Conservation (phyloP, 2,888 invertebrate species). For the Tillus elongatus region DNA sequence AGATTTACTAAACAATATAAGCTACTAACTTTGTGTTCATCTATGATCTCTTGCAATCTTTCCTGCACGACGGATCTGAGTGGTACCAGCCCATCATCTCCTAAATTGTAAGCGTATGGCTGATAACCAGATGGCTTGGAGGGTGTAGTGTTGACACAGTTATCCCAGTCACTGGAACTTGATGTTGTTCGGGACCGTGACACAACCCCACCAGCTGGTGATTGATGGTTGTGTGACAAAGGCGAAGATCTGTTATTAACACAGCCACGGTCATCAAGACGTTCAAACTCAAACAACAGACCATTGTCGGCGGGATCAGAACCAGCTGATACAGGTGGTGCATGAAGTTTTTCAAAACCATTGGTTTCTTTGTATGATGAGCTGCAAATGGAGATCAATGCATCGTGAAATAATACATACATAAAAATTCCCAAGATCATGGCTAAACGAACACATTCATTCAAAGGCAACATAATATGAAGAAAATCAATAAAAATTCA, state of each 20-base stretch:
- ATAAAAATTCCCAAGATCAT: too few relatives aligned
- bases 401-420: too few relatives aligned
- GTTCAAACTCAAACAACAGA: too few relatives aligned
- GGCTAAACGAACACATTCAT: too few relatives aligned
- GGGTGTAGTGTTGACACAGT: conserved; percentile 15
- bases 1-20: too few relatives aligned
- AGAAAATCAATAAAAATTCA: too few relatives aligned
- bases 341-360: conserved; percentile 35
- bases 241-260: not conserved
- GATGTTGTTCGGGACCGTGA: conserved; percentile 46
- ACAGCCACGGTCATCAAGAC: too few relatives aligned
- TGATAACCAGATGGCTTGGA: conserved; percentile 12
- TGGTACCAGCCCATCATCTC: conserved; percentile 66
- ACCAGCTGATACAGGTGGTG: too few relatives aligned
- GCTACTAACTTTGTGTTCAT: conserved; percentile 76
- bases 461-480: too few relatives aligned
- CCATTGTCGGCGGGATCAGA: conserved; percentile 17
- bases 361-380: conserved; percentile 34
- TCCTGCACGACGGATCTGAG: conserved; percentile 64
- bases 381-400: conserved; percentile 25
- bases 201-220: too few relatives aligned
- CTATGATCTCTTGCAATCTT: conserved; percentile 71
- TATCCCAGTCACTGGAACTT: conserved; percentile 41
- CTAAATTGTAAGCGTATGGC: conserved; percentile 37
- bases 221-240: conserved; percentile 17